Conservation (phyloP, 1,140 invertebrate genomes). For the Vanessa tameamea region DNA sequence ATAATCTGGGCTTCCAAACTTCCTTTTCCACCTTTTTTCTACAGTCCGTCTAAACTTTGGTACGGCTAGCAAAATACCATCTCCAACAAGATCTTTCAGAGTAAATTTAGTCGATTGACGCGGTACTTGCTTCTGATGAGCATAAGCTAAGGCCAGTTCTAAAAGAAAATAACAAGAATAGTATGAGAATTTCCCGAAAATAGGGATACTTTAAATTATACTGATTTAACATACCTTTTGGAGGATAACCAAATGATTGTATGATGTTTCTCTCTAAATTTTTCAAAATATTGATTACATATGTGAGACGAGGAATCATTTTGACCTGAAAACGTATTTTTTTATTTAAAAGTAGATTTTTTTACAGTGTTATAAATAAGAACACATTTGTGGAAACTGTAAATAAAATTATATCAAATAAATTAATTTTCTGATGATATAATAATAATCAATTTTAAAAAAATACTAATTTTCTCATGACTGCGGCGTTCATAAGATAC, state of each 20-base stretch:
- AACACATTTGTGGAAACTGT: no score
- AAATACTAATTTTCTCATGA: no score
- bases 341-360: no score
- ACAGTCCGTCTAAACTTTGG: constrained; percentile 88
- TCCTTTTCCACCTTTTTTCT: constrained; percentile 87
- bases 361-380: no score
- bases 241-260: constrained; percentile 61
- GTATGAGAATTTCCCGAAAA: background rate
- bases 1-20: constrained; percentile 85
- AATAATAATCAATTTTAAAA: no score
- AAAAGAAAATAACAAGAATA: constrained; percentile 27
- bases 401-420: no score
- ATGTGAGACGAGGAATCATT: constrained; percentile 54
- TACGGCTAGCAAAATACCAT: constrained; percentile 91
- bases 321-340: constrained; percentile 9
- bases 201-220: background rate
- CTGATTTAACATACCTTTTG: constrained; percentile 48
- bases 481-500: no score
- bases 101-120: constrained; percentile 58
- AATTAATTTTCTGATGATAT: no score
- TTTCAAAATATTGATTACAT: constrained; percentile 50
- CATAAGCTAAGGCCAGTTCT: constrained; percentile 64
- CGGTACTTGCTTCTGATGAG: constrained; percentile 45
- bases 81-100: constrained; percentile 84
- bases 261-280: constrained; percentile 58